Evolutionary conservation across 2,888 invertebrate genomes (phyloP), one percentile per base, ranked within the genome.

Genomic region (Calliscelio sp.): DNA sequence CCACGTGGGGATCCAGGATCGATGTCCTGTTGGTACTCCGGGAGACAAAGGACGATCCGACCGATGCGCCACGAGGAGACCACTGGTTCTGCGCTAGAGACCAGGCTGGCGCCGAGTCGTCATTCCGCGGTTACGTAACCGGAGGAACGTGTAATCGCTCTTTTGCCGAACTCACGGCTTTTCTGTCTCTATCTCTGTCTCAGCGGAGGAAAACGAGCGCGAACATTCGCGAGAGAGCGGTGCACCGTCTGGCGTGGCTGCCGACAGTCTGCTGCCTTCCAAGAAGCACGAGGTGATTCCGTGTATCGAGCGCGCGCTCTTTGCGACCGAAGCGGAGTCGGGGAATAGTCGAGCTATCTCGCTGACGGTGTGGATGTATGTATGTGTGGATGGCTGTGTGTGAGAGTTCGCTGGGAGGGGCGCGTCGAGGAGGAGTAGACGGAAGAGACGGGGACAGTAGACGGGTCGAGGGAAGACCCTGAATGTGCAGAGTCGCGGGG

Each of bases 231-330:
- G 89, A 84, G 90, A 90, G 92, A 91, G 90, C 90, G 89, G 89
- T 92, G 92, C 92, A 91, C 92, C 92, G 92, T 92, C 92, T 92
- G 91, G 92, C 91, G 92, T 92, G 90, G 89, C 91, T 91, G 92
- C 90, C 92, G 92, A 92, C 91, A 92, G 92, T 92, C 92, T 92
- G 91, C 92, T 89, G 91, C 90, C 90, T 92, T 92, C 92, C 90
- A 87, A 92, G 92, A 92, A 92, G 89, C 92, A 92, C 92, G 92
- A 90, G 92, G 92, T 89, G 89, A 92, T 92, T 92, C 92, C 92
- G 91, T 92, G 92, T 92, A 92, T 92, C 91, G 92, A 92, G 88
- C 91, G 90, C 88, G 87, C 89, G 87, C 89, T 86, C 86, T 86
- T 86, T 86, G 86, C 86, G 86, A 84, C 85, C 84, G 86, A 78